Evolutionary conservation across 2,888 invertebrate genomes (phyloP), one percentile per base, ranked within the genome.

Genomic region (Drosophila parthenogenetica): DNA sequence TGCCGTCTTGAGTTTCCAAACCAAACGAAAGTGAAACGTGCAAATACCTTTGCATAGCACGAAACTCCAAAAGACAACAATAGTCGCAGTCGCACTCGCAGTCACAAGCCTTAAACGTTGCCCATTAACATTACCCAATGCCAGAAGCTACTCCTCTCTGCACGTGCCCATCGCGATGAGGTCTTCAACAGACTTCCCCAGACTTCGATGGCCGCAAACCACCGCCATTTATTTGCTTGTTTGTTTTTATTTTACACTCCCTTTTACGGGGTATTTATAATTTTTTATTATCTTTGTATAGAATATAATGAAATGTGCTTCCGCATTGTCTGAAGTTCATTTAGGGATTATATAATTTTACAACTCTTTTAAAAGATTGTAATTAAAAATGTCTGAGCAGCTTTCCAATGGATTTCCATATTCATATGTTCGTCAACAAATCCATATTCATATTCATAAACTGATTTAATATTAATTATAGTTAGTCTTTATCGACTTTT

Each of bases 21-120:
- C 53, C 58, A 62, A 81, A 77, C 55, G 82, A 81, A 81, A 81
- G 81, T 81, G 82, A 87, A 87, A 87, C 85, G 77, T 79, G 86
- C 84, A 63, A 71, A 83, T 80, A 61, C 57, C 67, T 72, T 19
- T 17, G 60, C 79, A 77, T 70, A 69, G 48, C 13, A 19, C 16
- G 43, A 53, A 25, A 32, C 50, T 8, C 59, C 29, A 29, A 58
- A 7, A n/a, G 10, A 17, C 49, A 37, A 25, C 46, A 13, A 22
- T 16, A 5, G 29, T 50, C 14, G 14, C 25, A 57, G 46, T 45
- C 46, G 22, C 45, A 57, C 17, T 35, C 14, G 11, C 16, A 57
- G 46, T 45, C 46, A 22, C 45, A 57, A 37, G 37, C 37, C 57
- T 46, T 57, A 37, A 35, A 35, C 48, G 35, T 51, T 40, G 35